phyloP scores from a whole-genome alignment of 2,888 invertebrate species.

The Clepsis dumicolana region DNA sequence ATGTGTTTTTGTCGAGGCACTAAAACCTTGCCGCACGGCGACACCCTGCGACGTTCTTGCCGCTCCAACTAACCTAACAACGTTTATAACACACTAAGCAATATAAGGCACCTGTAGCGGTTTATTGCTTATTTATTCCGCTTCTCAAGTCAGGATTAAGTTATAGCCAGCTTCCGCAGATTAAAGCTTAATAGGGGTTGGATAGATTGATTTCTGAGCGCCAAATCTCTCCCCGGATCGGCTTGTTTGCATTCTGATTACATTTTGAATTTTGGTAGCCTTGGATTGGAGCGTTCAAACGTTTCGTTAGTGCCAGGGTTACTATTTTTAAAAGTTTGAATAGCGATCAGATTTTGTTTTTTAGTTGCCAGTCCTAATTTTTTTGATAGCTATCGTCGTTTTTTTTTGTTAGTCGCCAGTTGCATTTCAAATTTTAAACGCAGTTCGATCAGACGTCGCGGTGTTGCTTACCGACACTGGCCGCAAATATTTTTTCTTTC shows the following conservation, averaged over 20 bases:
- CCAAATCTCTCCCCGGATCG: slow-evolving; percentile 68
- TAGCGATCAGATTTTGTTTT: background rate
- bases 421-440: background rate
- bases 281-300: slow-evolving; percentile 15
- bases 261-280: slow-evolving; percentile 41
- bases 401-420: background rate
- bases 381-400: background rate
- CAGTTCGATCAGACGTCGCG: background rate
- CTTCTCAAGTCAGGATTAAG: slow-evolving; percentile 83
- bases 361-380: background rate
- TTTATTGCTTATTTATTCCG: slow-evolving; percentile 84
- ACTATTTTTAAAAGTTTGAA: slow-evolving; percentile 2
- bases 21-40: too few species aligned
- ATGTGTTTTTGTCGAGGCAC: too few species aligned
- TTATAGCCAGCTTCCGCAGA: slow-evolving; percentile 83
- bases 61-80: slow-evolving; percentile 52
- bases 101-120: slow-evolving; percentile 78
- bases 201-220: slow-evolving; percentile 83
- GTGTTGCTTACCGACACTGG: too few species aligned
- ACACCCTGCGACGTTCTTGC: background rate
- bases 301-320: slow-evolving; percentile 1
- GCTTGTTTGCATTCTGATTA: slow-evolving; percentile 45
- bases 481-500: too few species aligned
- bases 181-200: slow-evolving; percentile 82
- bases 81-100: slow-evolving; percentile 62